Conservation (phyloP, 2,888 invertebrate species). For the Quadroppia sp. region DNA sequence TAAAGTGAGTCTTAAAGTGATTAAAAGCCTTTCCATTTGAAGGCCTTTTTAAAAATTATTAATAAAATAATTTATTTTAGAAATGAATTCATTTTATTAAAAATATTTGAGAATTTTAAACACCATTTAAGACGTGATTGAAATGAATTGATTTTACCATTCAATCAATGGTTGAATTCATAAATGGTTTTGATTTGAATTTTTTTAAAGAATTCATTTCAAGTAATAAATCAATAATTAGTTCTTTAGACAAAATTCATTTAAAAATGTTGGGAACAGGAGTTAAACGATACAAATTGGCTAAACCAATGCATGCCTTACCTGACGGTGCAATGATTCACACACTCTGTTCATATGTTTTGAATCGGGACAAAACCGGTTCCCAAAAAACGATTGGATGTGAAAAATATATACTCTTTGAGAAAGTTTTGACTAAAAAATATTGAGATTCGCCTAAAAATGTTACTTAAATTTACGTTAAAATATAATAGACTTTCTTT, state of each 20-base stretch:
- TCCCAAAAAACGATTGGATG: constrained; percentile 6
- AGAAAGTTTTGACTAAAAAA: not conserved
- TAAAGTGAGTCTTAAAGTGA: not conserved
- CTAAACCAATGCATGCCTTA: not conserved
- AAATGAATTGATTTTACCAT: too few relatives aligned
- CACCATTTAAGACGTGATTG: too few relatives aligned
- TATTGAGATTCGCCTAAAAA: not conserved
- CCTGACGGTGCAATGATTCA: not conserved
- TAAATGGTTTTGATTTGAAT: too few relatives aligned
- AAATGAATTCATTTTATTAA: too few relatives aligned
- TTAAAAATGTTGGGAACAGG: not conserved
- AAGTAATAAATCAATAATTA: too few relatives aligned
- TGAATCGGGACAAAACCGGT: constrained; percentile 13
- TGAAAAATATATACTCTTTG: not conserved
- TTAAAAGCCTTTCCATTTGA: not conserved
- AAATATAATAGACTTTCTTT: not conserved
- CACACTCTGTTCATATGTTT: not conserved
- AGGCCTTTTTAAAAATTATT: not conserved
- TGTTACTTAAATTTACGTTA: not conserved
- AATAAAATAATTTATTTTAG: not conserved
- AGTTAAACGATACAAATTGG: constrained; percentile 28
- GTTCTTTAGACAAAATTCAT: not conserved
- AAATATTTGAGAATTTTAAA: not conserved
- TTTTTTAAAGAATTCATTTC: too few relatives aligned
- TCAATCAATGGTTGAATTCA: too few relatives aligned